phyloP scores from a whole-genome alignment of 2,113 vertebrate genomes.

The Lamprotornis superbus region DNA sequence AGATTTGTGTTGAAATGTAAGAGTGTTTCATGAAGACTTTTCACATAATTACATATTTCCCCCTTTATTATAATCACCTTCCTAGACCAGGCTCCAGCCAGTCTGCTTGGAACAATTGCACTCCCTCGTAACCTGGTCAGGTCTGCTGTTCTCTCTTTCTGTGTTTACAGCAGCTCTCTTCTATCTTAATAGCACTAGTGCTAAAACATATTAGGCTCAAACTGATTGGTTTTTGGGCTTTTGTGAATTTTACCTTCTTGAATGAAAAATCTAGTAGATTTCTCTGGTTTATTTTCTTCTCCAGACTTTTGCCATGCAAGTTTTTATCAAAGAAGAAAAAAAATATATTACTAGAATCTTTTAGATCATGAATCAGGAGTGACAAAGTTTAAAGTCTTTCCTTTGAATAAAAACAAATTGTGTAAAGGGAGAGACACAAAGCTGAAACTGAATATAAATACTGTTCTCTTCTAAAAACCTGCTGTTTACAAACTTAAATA shows the following conservation, averaged over 20 bases:
- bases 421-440: not conserved
- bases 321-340: not conserved
- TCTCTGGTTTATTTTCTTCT: not conserved
- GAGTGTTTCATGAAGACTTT: not conserved
- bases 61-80: constrained; percentile 73
- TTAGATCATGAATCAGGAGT: not conserved
- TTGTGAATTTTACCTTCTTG: not conserved
- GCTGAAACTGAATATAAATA: not conserved
- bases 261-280: not conserved
- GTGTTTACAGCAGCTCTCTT: not conserved
- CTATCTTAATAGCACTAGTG: not conserved
- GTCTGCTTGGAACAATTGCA: constrained; percentile 75
- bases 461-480: not conserved
- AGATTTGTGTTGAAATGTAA: constrained; percentile 25
- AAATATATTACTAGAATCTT: not conserved
- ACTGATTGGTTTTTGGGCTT: not conserved
- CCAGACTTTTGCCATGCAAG: not conserved
- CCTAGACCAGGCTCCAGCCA: constrained; percentile 75
- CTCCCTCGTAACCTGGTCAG: constrained; percentile 6
- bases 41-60: constrained; percentile 46
- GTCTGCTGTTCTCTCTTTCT: not conserved
- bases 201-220: not conserved
- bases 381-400: not conserved
- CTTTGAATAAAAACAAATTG: not conserved
- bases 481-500: not conserved